Conservation (phyloP, 1,140 invertebrate genomes). For the Geopemphigus sp. region DNA sequence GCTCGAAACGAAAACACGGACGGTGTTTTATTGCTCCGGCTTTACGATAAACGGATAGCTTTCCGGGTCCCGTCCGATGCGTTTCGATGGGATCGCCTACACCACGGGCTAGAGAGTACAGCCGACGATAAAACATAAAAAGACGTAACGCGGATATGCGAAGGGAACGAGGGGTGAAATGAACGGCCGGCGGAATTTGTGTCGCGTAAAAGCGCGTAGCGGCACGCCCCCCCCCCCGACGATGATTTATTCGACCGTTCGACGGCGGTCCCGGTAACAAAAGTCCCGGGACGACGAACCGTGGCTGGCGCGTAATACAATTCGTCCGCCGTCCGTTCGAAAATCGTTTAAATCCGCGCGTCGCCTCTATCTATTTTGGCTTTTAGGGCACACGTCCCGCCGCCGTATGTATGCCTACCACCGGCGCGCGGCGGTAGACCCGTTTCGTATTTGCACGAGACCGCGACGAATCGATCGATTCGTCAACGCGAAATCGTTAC, state of each 20-base stretch:
- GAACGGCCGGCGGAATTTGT: no score
- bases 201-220: no score
- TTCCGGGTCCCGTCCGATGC: slow-evolving; percentile 1
- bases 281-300: no score
- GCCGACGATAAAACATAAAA: background rate
- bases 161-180: background rate
- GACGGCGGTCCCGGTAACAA: no score
- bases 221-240: no score
- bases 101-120: background rate
- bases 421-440: no score
- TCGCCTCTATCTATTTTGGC: no score
- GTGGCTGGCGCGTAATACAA: background rate
- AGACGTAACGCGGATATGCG: background rate
- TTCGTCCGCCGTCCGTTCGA: background rate
- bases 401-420: no score
- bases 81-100: slow-evolving; percentile 3
- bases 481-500: no score
- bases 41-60: slow-evolving; percentile 12
- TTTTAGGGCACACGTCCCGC: no score
- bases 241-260: slow-evolving; percentile 5
- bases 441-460: no score
- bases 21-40: slow-evolving; percentile 23
- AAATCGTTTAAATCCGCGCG: background rate
- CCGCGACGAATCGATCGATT: no score
- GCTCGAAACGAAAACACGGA: slow-evolving; percentile 21